phyloP scores from a whole-genome alignment of 2,113 vertebrate genomes.

The Trochalopteron elliotii region DNA sequence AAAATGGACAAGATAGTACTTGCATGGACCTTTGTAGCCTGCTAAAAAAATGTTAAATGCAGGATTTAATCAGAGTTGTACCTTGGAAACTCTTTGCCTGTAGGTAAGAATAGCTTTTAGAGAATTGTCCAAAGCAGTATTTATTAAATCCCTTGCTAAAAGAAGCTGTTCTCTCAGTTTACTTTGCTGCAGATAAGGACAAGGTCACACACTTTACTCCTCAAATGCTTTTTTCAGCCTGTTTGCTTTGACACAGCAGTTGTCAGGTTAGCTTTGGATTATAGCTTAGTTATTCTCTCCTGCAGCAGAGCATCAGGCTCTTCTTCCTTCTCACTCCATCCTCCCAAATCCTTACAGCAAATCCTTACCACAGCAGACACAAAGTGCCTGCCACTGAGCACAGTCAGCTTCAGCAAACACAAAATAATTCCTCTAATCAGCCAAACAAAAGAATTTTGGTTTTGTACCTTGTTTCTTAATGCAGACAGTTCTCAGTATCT shows the following conservation, averaged over 20 bases:
- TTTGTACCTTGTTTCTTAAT: background rate
- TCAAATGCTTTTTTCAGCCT: background rate
- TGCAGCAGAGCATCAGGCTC: background rate
- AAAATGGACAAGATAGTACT: background rate
- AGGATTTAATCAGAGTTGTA: background rate
- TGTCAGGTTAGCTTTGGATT: background rate
- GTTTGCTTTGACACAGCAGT: background rate
- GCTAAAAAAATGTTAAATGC: background rate
- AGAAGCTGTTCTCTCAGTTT: background rate
- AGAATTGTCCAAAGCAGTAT: background rate
- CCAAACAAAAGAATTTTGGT: background rate
- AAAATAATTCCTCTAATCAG: background rate
- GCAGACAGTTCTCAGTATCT: background rate
- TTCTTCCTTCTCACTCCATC: background rate
- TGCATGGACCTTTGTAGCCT: background rate
- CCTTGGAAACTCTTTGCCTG: background rate
- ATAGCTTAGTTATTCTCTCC: background rate
- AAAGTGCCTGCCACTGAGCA: background rate
- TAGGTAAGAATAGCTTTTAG: background rate
- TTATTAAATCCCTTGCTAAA: background rate
- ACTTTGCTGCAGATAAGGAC: background rate
- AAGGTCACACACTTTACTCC: background rate
- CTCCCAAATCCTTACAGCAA: slow-evolving; percentile 11
- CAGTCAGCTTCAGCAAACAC: background rate
- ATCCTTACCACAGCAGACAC: background rate